Evolutionary conservation across 2,797 vertebrate species (phyloP), one percentile per base, ranked within the genome.

Genomic region (Otus scops): DNA sequence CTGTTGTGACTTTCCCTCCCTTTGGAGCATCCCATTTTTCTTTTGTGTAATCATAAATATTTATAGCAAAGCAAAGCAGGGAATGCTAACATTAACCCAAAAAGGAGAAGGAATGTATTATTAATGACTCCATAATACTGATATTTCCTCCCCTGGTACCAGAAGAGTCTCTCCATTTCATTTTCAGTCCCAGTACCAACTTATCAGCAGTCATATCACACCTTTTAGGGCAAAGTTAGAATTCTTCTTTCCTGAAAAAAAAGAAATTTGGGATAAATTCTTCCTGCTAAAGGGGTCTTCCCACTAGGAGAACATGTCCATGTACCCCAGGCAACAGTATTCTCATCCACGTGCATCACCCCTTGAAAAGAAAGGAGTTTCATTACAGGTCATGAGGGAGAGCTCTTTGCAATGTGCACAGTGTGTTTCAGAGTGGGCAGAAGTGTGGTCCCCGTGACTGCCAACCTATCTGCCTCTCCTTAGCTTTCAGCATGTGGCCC

Each of bases 21-120:
- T 87, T 82, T 91, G 88, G 90, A 95, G 34, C 13, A 69, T 86
- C 53, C 60, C n/a, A 36, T 79, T 94, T 89, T 89, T 92, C 85
- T 92, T 88, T 92, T 84, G 73, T 85, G 54, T 91, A 59, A 93
- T 85, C 81, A 94, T 95, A 94, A 96, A 96, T 94, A 95, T 93
- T 96, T 94, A 95, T 92, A 85, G 70, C 26, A 74, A 93, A 89
- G 86, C 67, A 85, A 91, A 57, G 36, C 59, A 84, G 39, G 54
- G 84, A 94, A 95, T 91, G 78, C 54, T 88, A 93, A 95, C 76
- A 43, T 75, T 92, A 92, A 76, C 57, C 50, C 54, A 84, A 86
- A 92, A 83, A 93, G 60, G 54, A 94, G 88, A 75, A 93, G 54
- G 61, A 88, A 88, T 88, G 17, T 61, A 69, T 93, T 94, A 93